These are phyloP conservation scores for Haliclona indistincta DNA, from an alignment of 37 sponge, comb jelly and placozoan species.

Conservation along the genomic window DNA sequence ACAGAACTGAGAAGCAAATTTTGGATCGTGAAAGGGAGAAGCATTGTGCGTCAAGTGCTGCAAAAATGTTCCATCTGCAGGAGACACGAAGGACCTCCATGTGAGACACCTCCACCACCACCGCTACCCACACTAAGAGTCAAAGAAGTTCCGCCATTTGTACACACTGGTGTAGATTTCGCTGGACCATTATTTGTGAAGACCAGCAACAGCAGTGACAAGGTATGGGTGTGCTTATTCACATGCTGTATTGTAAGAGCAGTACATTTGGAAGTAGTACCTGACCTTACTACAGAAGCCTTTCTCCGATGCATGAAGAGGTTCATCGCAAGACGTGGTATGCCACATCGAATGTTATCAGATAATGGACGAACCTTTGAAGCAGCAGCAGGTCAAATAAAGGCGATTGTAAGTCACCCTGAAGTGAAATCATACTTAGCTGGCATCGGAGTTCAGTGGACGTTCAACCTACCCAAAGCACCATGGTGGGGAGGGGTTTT, in stretches of 20 bases:
- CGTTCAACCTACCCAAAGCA: too few species aligned
- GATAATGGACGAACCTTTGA: slow-evolving; percentile 3
- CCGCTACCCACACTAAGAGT: slow-evolving; percentile 17
- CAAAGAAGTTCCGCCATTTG: slow-evolving; percentile 11
- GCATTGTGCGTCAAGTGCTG: too few species aligned
- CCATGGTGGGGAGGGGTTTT: too few species aligned
- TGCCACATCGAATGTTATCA: slow-evolving; percentile 2
- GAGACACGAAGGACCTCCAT: neutral
- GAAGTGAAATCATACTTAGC: neutral
- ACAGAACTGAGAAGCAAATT: too few species aligned
- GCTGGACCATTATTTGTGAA: slow-evolving; percentile 13
- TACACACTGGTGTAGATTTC: slow-evolving; percentile 6
- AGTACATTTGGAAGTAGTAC: slow-evolving; percentile 32
- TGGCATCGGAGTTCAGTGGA: too few species aligned
- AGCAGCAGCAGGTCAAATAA: neutral
- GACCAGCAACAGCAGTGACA: slow-evolving; percentile 16
- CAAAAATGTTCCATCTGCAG: too few species aligned
- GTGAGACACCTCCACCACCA: neutral
- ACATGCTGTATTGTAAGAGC: slow-evolving; percentile 43
- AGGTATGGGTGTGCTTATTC: too few species aligned
- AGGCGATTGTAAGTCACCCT: neutral
- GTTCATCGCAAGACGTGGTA: neutral
- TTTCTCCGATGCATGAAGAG: slow-evolving; percentile 3
- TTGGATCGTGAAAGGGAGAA: too few species aligned
- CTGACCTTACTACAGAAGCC: slow-evolving; percentile 7